Percentiles rank a stretch among this genome's conserved stretches.
These are phyloP conservation scores for Takifugu rubripes DNA, from an alignment of 2,797 vertebrate genomes.

Conservation along the genomic window DNA sequence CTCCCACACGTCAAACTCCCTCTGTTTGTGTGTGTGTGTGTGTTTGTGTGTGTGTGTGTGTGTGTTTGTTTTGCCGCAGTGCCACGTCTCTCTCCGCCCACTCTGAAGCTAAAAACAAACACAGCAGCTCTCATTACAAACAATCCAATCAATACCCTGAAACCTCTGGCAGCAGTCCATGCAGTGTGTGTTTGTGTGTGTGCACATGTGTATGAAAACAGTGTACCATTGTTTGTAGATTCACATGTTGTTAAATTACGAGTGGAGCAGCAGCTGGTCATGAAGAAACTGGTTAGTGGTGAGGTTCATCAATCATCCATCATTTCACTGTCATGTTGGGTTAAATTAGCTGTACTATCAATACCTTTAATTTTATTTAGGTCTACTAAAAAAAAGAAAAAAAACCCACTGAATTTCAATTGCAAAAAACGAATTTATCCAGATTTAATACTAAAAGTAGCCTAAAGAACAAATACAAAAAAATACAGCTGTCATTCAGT, in stretches of 20 bases:
- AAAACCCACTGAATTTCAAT: too few relatives aligned
- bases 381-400: too few relatives aligned
- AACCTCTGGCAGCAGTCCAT: slow-evolving; percentile 35
- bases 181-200: slow-evolving; percentile 1
- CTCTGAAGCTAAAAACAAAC: slow-evolving; percentile 64
- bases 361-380: too few relatives aligned
- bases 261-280: too few relatives aligned
- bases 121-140: slow-evolving; percentile 57
- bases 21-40: slow-evolving; percentile 5
- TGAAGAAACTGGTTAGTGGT: too few relatives aligned
- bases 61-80: slow-evolving; percentile 47
- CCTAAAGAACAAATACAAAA: too few relatives aligned
- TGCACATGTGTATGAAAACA: not conserved
- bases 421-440: too few relatives aligned
- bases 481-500: too few relatives aligned
- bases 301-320: too few relatives aligned
- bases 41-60: slow-evolving; percentile 10
- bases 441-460: too few relatives aligned
- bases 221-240: not conserved
- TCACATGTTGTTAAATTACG: not conserved
- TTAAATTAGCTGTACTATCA: too few relatives aligned
- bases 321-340: too few relatives aligned
- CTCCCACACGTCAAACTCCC: slow-evolving; percentile 28
- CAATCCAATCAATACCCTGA: slow-evolving; percentile 45
- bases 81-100: slow-evolving; percentile 57